A percentile compares a stretch with the other conserved stretches of the same genome.
Conservation (phyloP, 2,113 vertebrate species). For the Mus pahari region DNA sequence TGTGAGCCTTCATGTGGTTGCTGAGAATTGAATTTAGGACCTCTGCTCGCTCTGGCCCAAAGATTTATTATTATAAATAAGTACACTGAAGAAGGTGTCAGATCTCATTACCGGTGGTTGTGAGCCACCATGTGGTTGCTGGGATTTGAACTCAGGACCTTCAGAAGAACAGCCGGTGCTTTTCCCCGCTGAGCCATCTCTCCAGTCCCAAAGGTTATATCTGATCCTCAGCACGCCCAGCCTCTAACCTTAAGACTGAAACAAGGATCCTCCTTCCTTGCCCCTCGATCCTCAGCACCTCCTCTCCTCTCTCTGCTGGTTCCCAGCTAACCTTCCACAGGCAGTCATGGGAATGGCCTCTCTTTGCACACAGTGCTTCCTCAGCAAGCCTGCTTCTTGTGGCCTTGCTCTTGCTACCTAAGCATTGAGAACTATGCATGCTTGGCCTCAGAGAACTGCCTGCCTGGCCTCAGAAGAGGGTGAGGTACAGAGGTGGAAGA, state of each 20-base stretch:
- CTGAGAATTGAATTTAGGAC: no score
- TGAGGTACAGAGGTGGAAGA: not conserved
- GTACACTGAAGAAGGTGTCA: no score
- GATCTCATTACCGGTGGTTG: no score
- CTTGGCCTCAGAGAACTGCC: not conserved
- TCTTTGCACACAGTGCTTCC: not conserved
- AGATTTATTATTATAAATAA: no score
- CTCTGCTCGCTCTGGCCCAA: no score
- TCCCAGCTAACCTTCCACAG: not conserved
- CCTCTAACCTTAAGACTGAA: slow-evolving; percentile 25
- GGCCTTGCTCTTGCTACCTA: not conserved
- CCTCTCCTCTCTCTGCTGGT: not conserved
- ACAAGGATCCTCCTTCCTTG: not conserved
- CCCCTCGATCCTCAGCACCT: not conserved
- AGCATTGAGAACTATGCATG: not conserved
- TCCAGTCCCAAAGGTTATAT: not conserved
- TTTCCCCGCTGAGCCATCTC: no score
- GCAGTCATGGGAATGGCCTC: not conserved
- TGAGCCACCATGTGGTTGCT: no score
- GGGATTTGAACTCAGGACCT: no score
- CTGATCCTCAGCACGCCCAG: not conserved
- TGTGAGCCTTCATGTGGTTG: no score
- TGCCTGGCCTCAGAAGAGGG: not conserved
- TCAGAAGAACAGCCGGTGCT: no score
- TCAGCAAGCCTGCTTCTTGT: not conserved